Percentiles rank a stretch among this genome's conserved stretches.
phyloP scores from a whole-genome alignment of 2,797 vertebrate species.

The Decapterus maruadsi region DNA sequence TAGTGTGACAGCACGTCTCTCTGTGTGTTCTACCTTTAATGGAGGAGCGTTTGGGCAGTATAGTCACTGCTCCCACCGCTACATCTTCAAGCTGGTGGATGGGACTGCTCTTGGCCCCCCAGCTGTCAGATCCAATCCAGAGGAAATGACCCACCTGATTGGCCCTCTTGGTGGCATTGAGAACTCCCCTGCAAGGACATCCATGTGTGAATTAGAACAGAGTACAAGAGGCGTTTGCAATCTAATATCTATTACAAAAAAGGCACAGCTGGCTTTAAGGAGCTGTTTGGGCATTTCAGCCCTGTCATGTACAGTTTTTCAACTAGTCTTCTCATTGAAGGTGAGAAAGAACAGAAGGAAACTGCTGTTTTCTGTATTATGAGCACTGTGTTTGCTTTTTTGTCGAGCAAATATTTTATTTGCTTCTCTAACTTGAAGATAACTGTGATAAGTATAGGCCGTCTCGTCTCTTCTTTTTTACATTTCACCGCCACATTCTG shows the following conservation, averaged over 20 bases:
- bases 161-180: constrained; percentile 94
- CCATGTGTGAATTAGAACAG: constrained; percentile 53
- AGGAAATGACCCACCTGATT: constrained; percentile 94
- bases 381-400: neutral
- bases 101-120: constrained; percentile 92
- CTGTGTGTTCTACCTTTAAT: constrained; percentile 88
- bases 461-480: constrained; percentile 15
- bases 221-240: constrained; percentile 38
- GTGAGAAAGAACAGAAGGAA: neutral
- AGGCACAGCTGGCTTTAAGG: constrained; percentile 39
- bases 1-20: neutral
- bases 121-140: constrained; percentile 97
- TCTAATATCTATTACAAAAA: constrained; percentile 49
- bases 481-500: constrained; percentile 16
- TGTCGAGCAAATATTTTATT: constrained; percentile 11
- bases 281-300: constrained; percentile 38
- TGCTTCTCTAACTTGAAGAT: constrained; percentile 38
- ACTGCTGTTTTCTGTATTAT: neutral
- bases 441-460: neutral
- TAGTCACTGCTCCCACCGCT: constrained; percentile 93
- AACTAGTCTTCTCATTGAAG: constrained; percentile 15
- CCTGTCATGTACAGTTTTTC: constrained; percentile 16
- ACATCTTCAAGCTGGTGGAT: constrained; percentile 92
- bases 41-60: constrained; percentile 94
- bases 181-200: constrained; percentile 89